Evolutionary conservation across 2,888 invertebrate genomes (phyloP), one percentile per base, ranked within the genome.

Genomic region (Spodoptera picta): DNA sequence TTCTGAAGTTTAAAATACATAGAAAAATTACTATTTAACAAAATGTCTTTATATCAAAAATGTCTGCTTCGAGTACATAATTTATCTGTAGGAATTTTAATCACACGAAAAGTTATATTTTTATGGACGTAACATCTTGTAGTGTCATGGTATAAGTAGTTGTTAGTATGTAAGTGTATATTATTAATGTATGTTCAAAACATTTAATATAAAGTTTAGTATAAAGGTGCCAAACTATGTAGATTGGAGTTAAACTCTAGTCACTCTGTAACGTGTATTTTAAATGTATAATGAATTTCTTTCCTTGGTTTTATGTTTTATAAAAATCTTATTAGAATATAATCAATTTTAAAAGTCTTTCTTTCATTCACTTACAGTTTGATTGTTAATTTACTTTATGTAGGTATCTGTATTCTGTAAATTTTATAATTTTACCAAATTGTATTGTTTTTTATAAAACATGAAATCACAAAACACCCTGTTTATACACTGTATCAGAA

Each of bases 171-270:
- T 72, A 71, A 50, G 54, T 65, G 47, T 43, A 63, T 64, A 65
- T 76, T 62, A 36, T 36, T 36, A 27, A 4, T 27, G 73, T 68
- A 75, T 73, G 77, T 75, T 77, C 49, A 75, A 67, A 74, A 68
- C 63, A 72, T 70, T 65, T 66, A 51, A 59, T 65, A 59, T 61
- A 66, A 63, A 27, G 51, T 66, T 41, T 64, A 68, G 70, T 65
- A 60, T 69, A 64, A 50, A 78, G 79, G 89, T 91, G 91, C 89
- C 90, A 91, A 91, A 89, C 69, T 68, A 36, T 36, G 36, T 36
- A 62, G 77, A 80, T 79, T 77, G 66, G 90, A 90, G 91, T 91
- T 52, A 84, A 87, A 91, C 92, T 90, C 90, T 83, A 81, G 81
- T 86, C 82, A 76, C 72, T 73, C 69, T 72, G 75, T 73, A 58